Base-by-base conservation (phyloP, 2,113 vertebrate genomes). In the Balaeniceps rex region DNA sequence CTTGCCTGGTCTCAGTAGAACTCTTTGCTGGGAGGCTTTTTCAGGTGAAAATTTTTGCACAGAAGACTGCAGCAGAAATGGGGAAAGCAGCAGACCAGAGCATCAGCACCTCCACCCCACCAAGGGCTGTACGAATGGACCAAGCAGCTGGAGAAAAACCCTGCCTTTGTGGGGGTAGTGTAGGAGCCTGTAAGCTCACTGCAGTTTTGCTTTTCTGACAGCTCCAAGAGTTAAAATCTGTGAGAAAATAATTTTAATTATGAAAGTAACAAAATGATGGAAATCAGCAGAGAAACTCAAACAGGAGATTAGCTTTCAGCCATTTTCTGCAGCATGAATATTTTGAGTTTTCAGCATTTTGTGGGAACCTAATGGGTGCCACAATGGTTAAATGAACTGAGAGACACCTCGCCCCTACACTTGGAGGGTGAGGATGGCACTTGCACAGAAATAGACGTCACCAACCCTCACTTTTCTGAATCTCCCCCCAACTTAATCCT, bases 371-470 rank as follows among this genome's bases (percentile, higher is more conserved):
- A 93, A 84, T 6, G 46, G 57, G n/a, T 97, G 86, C 63, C 69
- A 72, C 87, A 83, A 76, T 72, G 69, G 86, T 95, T 90, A 88
- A 82, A 74, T 54, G 87, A 87, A 82, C 74, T 52, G 81, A 92
- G 52, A 97, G 88, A 94, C 82, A 92, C 92, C 87, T 82, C 57
- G 40, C 82, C 55, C 42, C 87, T 93, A 63, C 92, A 66, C 33
- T 93, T 51, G 55, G 47, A 88, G 79, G 74, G 86, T 81, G 88
- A 88, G 77, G 87, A 87, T 89, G 91, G 77, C 88, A 69, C 66
- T 87, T 84, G 66, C 44, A 87, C 55, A 84, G 79, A 82, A 91
- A 91, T 33, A 91, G 70, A 69, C 21, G 8, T 93, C 87, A 87
- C 46, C 81, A 95, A 26, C 57, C 80, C 66, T 85, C 88, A 76